Conservation (phyloP, 2,888 invertebrate genomes). For the Orthonychiurus folsomi region DNA sequence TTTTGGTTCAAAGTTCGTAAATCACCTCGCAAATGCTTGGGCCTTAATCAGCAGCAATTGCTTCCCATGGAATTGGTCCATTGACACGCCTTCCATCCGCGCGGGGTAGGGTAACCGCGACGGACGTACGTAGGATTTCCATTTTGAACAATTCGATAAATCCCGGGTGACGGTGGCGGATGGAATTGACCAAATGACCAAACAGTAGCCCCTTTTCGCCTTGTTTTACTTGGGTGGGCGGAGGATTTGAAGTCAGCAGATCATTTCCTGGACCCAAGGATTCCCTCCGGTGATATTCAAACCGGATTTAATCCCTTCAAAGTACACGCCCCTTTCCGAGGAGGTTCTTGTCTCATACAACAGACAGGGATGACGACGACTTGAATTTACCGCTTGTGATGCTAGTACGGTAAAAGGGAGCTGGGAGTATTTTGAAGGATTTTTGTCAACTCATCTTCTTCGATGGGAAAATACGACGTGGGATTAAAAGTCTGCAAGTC, state of each 20-base stretch:
- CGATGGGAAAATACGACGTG: too few species aligned
- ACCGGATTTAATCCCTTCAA: not conserved
- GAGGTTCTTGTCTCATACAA: too few species aligned
- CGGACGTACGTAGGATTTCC: not conserved
- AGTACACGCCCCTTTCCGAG: too few species aligned
- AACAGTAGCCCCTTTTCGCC: not conserved
- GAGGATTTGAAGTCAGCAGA: not conserved
- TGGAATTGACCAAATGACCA: not conserved
- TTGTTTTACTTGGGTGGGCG: not conserved
- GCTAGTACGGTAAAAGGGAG: too few species aligned
- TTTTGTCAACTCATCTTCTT: too few species aligned
- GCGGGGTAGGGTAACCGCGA: too few species aligned
- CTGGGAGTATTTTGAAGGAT: too few species aligned
- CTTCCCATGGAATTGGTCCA: constrained; percentile 40
- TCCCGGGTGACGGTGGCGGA: not conserved
- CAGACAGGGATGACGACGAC: too few species aligned
- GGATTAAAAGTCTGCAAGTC: too few species aligned
- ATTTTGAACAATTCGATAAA: constrained; percentile 10
- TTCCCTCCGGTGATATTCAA: not conserved
- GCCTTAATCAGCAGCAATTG: constrained; percentile 41
- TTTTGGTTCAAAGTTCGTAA: constrained; percentile 38
- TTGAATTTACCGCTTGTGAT: too few species aligned
- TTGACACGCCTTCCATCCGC: constrained; percentile 40
- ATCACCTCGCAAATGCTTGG: constrained; percentile 39
- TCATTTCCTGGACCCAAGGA: not conserved